phyloP scores from a whole-genome alignment of 1,140 invertebrate species.

The Cyclargus thomasi region DNA sequence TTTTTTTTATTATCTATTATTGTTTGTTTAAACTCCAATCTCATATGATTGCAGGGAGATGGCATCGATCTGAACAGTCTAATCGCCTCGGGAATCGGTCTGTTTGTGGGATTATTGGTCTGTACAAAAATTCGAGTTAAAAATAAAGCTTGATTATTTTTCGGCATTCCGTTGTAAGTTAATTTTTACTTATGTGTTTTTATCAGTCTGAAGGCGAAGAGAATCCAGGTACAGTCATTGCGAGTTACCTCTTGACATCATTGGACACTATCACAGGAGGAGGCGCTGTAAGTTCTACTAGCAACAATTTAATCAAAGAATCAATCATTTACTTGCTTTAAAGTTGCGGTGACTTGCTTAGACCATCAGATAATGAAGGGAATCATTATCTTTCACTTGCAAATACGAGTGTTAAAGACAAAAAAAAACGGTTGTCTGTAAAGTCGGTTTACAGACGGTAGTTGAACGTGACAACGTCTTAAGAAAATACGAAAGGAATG shows the following conservation, averaged over 20 bases:
- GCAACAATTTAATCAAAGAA: too few relatives aligned
- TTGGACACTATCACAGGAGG: slow-evolving; percentile 60
- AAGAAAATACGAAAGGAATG: too few relatives aligned
- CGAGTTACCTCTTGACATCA: slow-evolving; percentile 58
- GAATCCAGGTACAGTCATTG: slow-evolving; percentile 57
- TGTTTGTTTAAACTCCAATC: background rate
- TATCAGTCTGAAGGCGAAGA: slow-evolving; percentile 57
- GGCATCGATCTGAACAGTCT: slow-evolving; percentile 59
- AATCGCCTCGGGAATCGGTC: slow-evolving; percentile 58
- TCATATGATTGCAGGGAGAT: slow-evolving; percentile 58
- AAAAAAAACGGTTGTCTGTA: too few relatives aligned
- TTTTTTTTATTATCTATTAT: too few relatives aligned
- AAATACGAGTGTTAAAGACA: too few relatives aligned
- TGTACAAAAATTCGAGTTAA: slow-evolving; percentile 17
- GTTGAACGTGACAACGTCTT: too few relatives aligned
- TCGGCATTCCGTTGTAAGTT: too few relatives aligned
- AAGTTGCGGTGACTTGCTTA: too few relatives aligned
- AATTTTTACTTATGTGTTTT: background rate
- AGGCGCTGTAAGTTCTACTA: slow-evolving; percentile 45
- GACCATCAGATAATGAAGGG: too few relatives aligned
- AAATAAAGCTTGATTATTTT: background rate
- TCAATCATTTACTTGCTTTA: too few relatives aligned
- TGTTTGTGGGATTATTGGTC: slow-evolving; percentile 64
- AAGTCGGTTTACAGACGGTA: too few relatives aligned
- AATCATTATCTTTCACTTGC: too few relatives aligned